Percentiles rank a stretch among this genome's conserved stretches.
Conservation (phyloP, 2,113 vertebrate species). For the Cyprinus carpio region DNA sequence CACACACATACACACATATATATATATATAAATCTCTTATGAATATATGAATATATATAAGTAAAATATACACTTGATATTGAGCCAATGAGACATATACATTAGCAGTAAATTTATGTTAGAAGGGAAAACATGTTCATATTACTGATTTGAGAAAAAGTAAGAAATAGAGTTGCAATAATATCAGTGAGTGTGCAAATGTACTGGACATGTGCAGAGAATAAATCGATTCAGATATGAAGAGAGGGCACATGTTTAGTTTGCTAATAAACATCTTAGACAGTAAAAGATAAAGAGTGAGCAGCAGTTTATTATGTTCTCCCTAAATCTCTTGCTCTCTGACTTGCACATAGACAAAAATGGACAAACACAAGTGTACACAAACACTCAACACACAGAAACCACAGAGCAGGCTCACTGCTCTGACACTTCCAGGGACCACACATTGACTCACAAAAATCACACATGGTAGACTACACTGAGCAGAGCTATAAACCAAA, state of each 20-base stretch:
- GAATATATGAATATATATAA: too few relatives aligned
- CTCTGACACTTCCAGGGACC: slow-evolving; percentile 74
- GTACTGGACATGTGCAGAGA: neutral
- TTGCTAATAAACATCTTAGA: slow-evolving; percentile 70
- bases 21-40: too few relatives aligned
- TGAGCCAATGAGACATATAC: neutral
- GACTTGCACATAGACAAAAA: slow-evolving; percentile 42
- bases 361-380: slow-evolving; percentile 49
- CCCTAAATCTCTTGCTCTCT: slow-evolving; percentile 49
- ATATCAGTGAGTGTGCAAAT: neutral
- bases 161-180: neutral
- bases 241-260: slow-evolving; percentile 52
- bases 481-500: slow-evolving; percentile 46
- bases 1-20: too few relatives aligned
- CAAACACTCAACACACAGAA: slow-evolving; percentile 60
- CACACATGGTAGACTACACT: slow-evolving; percentile 69
- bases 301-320: slow-evolving; percentile 63
- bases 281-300: slow-evolving; percentile 66
- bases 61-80: too few relatives aligned
- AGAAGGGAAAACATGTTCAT: neutral
- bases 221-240: neutral
- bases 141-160: neutral
- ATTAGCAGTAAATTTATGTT: neutral
- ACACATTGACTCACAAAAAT: slow-evolving; percentile 69
- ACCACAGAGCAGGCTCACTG: slow-evolving; percentile 68